These are phyloP conservation scores for Toxotes lorentzi DNA, from an alignment of 2,797 vertebrate species.

Conservation along the genomic window DNA sequence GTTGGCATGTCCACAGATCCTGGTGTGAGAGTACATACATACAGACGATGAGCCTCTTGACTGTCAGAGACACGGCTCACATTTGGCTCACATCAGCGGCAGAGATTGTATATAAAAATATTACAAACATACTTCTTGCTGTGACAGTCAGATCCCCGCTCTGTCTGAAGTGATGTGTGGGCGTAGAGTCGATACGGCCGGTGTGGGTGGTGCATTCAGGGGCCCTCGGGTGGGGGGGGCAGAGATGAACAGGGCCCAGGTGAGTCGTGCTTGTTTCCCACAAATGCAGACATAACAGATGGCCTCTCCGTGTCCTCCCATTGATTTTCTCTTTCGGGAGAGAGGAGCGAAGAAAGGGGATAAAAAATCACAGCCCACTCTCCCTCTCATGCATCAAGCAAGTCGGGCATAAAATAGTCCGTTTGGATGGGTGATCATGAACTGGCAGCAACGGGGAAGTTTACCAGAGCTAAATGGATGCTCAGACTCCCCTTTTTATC, in stretches of 20 bases:
- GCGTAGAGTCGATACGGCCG: slow-evolving; percentile 4
- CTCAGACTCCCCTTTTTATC: slow-evolving; percentile 64
- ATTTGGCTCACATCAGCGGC: slow-evolving; percentile 3
- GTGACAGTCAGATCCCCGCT: slow-evolving; percentile 24
- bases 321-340: slow-evolving; percentile 60
- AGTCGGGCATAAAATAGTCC: slow-evolving; percentile 78
- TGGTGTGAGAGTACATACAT: not conserved
- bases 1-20: not conserved
- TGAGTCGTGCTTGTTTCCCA: slow-evolving; percentile 50
- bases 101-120: not conserved
- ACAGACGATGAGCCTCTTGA: not conserved
- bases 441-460: slow-evolving; percentile 70
- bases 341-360: slow-evolving; percentile 36
- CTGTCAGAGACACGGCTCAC: not conserved
- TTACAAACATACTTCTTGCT: slow-evolving; percentile 30
- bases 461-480: slow-evolving; percentile 76
- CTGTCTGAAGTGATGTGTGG: slow-evolving; percentile 27
- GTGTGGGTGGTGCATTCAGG: slow-evolving; percentile 37
- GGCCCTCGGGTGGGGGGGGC: slow-evolving; percentile 13
- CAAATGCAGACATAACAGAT: slow-evolving; percentile 63
- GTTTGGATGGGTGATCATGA: slow-evolving; percentile 83
- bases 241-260: slow-evolving; percentile 66
- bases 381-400: slow-evolving; percentile 75
- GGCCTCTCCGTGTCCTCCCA: slow-evolving; percentile 58
- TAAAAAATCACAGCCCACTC: slow-evolving; percentile 56